Evolutionary conservation across 2,113 vertebrate species (phyloP), one percentile per base, ranked within the genome.

Genomic region (Lucifuga dentata): DNA sequence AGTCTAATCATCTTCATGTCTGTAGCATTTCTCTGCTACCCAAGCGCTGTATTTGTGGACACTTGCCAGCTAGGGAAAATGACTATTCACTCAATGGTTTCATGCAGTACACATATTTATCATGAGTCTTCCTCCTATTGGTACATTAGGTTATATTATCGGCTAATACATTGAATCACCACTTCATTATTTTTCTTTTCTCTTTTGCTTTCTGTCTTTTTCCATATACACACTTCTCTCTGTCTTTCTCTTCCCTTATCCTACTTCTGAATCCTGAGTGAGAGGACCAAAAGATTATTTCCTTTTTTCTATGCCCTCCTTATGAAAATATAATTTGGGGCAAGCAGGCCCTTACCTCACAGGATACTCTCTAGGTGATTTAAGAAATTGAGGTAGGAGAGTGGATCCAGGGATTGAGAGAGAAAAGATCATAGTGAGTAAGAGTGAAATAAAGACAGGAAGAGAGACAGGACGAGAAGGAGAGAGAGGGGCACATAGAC

Each of bases 291-390:
- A 64, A 29, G 52, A 86, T 76, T 64, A 79, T 55, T 63, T 67
- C 11, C 20, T 58, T 61, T 64, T 44, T 68, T 60, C 61, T 40
- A n/a, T 67, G 48, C 41, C 41, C 49, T 69, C 11, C 20, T 83
- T 60, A 79, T 65, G 40, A 78, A 83, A 86, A 86, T 73, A 83
- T 78, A 77, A 86, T 85, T 80, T 79, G 41, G 68, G 58, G 50
- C 67, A 79, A 70, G 55, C 64, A 74, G 65, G 46, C 53, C 44
- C 63, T 77, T 77, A 88, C 68, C 83, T 83, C 29, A 52, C 49
- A 61, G 73, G 69, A 83, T 76, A 70, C 56, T 83, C 63, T 80
- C 48, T 39, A 68, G 79, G 66, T 77, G 75, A 79, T 82, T 75
- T 73, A 60, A 86, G 49, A 86, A 73, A 81, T 39, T 72, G 41